Percentiles rank a stretch among this genome's conserved stretches.
These are phyloP conservation scores for Oreochromis tanganicae DNA, from an alignment of 2,113 vertebrate genomes.

Conservation along the genomic window DNA sequence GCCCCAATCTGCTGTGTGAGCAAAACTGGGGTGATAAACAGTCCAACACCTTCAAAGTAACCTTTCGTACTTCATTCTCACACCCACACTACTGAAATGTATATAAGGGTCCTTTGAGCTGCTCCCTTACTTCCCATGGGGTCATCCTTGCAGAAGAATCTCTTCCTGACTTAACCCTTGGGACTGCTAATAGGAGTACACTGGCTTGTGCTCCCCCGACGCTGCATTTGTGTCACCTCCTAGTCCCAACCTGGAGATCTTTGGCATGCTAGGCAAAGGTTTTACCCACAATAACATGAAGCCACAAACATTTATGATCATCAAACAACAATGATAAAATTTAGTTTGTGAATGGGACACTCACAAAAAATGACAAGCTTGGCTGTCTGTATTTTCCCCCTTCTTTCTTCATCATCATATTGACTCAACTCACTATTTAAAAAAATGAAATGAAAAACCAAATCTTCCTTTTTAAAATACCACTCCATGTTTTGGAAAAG, in stretches of 20 bases:
- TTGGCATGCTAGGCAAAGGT: neutral
- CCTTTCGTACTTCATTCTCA: fast-evolving
- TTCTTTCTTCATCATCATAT: neutral
- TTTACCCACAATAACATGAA: neutral
- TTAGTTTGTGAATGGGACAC: neutral
- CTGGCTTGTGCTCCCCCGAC: neutral
- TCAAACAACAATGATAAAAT: neutral
- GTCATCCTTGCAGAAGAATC: neutral
- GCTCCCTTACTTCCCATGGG: neutral
- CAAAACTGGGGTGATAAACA: neutral
- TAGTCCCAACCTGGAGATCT: neutral
- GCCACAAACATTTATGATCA: neutral
- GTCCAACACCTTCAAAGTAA: neutral
- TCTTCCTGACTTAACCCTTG: neutral
- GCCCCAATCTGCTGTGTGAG: neutral
- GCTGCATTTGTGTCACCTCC: neutral
- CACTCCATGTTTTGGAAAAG: neutral
- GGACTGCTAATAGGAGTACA: neutral
- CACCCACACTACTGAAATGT: neutral
- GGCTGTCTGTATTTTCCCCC: fast-evolving
- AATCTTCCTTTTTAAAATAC: neutral
- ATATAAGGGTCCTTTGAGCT: neutral
- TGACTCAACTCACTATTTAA: neutral
- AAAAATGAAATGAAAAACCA: neutral
- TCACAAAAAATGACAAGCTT: neutral